Percentiles rank a stretch among this genome's conserved stretches.
Evolutionary conservation across 2,888 invertebrate species (phyloP).

Genomic region (Drosophila buzzatii): DNA sequence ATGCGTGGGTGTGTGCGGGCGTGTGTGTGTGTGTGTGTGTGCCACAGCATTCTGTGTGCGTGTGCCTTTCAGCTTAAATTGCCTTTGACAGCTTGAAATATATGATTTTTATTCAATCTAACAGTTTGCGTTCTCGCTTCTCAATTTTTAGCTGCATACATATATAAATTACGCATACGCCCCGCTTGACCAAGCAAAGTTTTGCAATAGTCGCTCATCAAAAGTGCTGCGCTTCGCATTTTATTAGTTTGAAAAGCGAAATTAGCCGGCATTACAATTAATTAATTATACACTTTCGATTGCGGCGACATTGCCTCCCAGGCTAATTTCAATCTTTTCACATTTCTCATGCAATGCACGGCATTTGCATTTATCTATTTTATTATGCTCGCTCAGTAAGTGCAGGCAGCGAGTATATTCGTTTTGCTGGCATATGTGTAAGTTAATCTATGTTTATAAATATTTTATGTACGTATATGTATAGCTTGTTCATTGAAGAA

Average conservation of each 20-base stretch:
- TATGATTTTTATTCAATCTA: constrained; percentile 70
- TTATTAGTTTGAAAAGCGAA: constrained; percentile 37
- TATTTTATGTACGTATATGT: too few relatives aligned
- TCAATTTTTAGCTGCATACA: constrained; percentile 28
- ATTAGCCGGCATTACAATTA: constrained; percentile 27
- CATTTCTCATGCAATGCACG: constrained; percentile 56
- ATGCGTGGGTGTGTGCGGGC: constrained; percentile 3
- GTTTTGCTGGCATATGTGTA: neutral
- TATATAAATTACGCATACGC: constrained; percentile 38
- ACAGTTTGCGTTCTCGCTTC: constrained; percentile 40
- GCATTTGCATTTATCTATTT: constrained; percentile 57
- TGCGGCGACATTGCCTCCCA: constrained; percentile 33
- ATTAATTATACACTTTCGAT: constrained; percentile 68
- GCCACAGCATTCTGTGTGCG: constrained; percentile 7
- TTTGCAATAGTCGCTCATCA: constrained; percentile 30
- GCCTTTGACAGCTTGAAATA: constrained; percentile 71
- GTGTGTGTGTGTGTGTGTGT: constrained; percentile 13
- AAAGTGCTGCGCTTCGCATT: neutral
- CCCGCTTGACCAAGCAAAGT: constrained; percentile 22
- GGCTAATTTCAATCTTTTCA: constrained; percentile 40
- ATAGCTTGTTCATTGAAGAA: too few relatives aligned
- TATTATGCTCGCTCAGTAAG: neutral
- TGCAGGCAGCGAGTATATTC: neutral
- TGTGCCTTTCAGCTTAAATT: constrained; percentile 62
- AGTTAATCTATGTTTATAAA: too few relatives aligned